phyloP scores from a whole-genome alignment of 2,888 invertebrate species.

The Hipparchia sbordonii region DNA sequence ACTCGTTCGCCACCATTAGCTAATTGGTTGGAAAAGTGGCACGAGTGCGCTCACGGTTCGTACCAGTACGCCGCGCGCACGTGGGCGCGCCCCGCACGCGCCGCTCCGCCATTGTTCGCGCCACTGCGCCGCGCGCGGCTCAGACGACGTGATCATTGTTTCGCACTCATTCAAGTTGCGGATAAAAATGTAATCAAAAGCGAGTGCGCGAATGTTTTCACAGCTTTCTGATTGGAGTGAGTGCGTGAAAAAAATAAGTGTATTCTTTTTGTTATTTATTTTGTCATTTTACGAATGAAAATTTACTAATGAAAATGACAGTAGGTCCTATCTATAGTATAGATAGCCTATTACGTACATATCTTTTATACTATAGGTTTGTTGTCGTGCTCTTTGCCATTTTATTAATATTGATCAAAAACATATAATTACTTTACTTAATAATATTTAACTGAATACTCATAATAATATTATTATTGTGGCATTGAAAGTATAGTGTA shows the following conservation, averaged over 20 bases:
- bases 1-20: constrained; percentile 35
- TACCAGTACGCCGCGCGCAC: constrained; percentile 10
- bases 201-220: not conserved
- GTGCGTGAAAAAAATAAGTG: not conserved
- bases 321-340: not conserved
- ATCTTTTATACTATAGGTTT: too few species aligned
- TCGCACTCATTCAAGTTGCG: not conserved
- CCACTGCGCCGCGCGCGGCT: not conserved
- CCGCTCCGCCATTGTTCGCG: not conserved
- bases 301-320: not conserved
- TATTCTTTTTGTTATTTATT: not conserved
- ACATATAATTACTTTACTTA: too few species aligned
- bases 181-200: constrained; percentile 3
- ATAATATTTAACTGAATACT: too few species aligned
- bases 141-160: not conserved
- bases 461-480: too few species aligned
- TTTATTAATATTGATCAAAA: too few species aligned
- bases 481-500: too few species aligned
- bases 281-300: not conserved
- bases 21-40: constrained; percentile 45
- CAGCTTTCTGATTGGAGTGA: not conserved
- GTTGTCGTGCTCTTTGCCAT: too few species aligned
- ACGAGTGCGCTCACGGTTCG: constrained; percentile 21
- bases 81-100: constrained; percentile 3
- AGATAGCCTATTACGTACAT: not conserved